Evolutionary conservation across 2,113 vertebrate genomes (phyloP).

Genomic region (Delphinus delphis): DNA sequence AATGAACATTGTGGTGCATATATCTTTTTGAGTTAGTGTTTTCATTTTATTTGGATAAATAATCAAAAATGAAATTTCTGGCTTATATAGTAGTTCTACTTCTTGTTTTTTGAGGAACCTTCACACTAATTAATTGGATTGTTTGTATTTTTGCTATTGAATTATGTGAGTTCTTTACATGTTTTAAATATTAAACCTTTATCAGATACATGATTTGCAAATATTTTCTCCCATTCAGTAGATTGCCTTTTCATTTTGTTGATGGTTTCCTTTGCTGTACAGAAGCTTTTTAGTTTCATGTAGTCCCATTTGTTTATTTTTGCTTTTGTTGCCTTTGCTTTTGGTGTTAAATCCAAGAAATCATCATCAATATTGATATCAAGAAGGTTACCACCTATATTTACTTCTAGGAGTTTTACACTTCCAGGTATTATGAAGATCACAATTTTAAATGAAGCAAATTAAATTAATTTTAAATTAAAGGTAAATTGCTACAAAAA

Average conservation of each 20-base stretch:
- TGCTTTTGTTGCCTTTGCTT: background rate
- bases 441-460: background rate
- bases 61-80: background rate
- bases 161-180: background rate
- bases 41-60: background rate
- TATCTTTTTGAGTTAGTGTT: background rate
- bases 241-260: background rate
- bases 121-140: background rate
- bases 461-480: background rate
- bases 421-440: background rate
- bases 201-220: background rate
- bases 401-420: background rate
- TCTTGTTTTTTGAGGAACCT: background rate
- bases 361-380: background rate
- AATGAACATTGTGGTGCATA: background rate
- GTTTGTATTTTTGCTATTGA: background rate
- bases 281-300: background rate
- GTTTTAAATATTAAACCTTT: background rate
- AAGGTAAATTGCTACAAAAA: background rate
- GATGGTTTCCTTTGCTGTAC: background rate
- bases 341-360: background rate
- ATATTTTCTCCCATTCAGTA: background rate
- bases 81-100: background rate
- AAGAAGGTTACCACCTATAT: background rate
- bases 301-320: background rate